These are phyloP conservation scores for Hippoglossus stenolepis DNA, from an alignment of 2,113 vertebrate species.

Conservation along the genomic window DNA sequence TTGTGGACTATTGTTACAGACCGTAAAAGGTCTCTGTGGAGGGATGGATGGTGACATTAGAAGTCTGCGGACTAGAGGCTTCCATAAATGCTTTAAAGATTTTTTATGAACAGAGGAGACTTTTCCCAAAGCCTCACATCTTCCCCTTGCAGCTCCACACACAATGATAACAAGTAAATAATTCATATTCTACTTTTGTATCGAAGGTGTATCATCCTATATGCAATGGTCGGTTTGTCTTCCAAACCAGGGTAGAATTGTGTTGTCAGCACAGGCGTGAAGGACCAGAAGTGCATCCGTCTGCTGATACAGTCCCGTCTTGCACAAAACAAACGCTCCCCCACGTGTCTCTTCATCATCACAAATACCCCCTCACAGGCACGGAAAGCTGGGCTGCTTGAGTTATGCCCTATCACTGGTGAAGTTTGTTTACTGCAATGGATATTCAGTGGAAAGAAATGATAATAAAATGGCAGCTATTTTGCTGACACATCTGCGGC, in stretches of 20 bases:
- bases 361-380: conserved; percentile 52
- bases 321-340: conserved; percentile 57
- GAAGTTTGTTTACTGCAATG: conserved; percentile 19
- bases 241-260: conserved; percentile 52
- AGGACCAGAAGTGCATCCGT: conserved; percentile 57
- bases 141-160: conserved; percentile 24
- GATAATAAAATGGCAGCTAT: conserved; percentile 55
- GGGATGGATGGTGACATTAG: conserved; percentile 8
- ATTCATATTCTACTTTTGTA: conserved; percentile 61
- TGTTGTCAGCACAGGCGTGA: conserved; percentile 62
- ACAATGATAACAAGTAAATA: conserved; percentile 63
- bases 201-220: conserved; percentile 52
- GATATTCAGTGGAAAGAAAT: conserved; percentile 54
- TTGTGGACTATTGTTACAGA: conserved; percentile 16
- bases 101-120: conserved; percentile 9
- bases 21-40: background rate
- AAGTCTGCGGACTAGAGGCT: conserved; percentile 1
- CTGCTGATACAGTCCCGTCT: conserved; percentile 32
- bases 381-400: conserved; percentile 41
- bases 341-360: conserved; percentile 59
- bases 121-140: conserved; percentile 35
- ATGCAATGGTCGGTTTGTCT: conserved; percentile 53
- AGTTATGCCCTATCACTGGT: conserved; percentile 38
- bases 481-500: conserved; percentile 75
- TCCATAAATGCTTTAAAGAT: background rate